Evolutionary conservation across 2,888 invertebrate genomes (phyloP).

Genomic region (Augochlorella aurata): DNA sequence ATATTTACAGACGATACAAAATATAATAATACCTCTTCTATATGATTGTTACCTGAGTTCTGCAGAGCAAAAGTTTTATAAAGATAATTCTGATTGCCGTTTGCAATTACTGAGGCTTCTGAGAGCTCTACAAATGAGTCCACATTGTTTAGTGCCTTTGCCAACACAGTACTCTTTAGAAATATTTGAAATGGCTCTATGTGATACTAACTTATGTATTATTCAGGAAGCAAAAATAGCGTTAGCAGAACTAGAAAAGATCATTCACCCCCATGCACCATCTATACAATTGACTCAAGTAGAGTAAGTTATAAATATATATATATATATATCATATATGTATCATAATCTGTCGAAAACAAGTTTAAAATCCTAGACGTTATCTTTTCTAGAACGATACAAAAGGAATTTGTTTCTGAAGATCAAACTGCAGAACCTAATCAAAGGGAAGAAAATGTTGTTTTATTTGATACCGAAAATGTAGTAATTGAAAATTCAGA

Average conservation of each 20-base stretch:
- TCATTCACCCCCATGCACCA: conserved; percentile 75
- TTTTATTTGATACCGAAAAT: neutral
- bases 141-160: conserved; percentile 69
- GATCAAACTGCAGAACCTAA: neutral
- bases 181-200: conserved; percentile 73
- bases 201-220: conserved; percentile 68
- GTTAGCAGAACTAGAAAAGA: conserved; percentile 73
- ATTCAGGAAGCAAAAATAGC: conserved; percentile 71
- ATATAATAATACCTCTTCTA: conserved; percentile 66
- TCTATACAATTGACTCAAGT: conserved; percentile 66
- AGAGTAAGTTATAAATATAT: conserved; percentile 48
- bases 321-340: neutral
- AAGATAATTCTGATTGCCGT: conserved; percentile 66
- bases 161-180: conserved; percentile 75
- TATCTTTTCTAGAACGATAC: conserved; percentile 48
- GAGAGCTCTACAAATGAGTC: conserved; percentile 71
- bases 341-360: neutral
- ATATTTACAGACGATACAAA: conserved; percentile 70
- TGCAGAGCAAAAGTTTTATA: conserved; percentile 65
- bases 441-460: conserved; percentile 1
- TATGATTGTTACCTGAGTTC: conserved; percentile 72
- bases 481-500: conserved; percentile 4
- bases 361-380: neutral
- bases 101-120: conserved; percentile 73
- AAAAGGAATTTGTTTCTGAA: conserved; percentile 39